Base-by-base conservation (phyloP, 2,797 vertebrate genomes). In the Channallabes apus region DNA sequence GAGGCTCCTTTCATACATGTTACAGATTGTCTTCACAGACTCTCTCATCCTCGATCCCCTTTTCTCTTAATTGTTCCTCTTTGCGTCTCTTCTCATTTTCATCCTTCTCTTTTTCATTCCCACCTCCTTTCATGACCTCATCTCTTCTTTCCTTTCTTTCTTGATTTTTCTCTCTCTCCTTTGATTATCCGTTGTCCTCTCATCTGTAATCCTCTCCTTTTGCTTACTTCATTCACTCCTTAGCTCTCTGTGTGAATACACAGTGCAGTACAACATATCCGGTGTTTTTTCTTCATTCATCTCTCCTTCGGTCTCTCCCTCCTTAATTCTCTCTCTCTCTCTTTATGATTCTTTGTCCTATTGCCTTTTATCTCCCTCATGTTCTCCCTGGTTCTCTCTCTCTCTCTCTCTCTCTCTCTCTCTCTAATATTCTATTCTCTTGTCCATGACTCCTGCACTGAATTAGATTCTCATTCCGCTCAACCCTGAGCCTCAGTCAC, bases 361-460 rank as follows among this genome's bases (percentile, higher is more conserved):
- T 38, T 29, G 9, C 29, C 64, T 29, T 3, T 24, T 12, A 17
- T 9, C 7, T 5, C 7, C 20, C 7, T 35, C 29, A 4, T 0
- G 1, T 8, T 24, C 59, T 35, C 65, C 7, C 5, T 4, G 2
- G 15, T 20, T 68, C 68, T 14, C 20, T n/a, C 68, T 41, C 35
- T 41, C 38, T 51, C 38, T 72, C 41, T 38, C 4, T 51, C 18
- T 35, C 46, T 17, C 6, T 7, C 54, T 15, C 51, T 58, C 8
- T 68, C 15, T 68, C 5, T 73, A 73, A 51, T 51, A 24, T 54
- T 27, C 14, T 54, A 46, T 72, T 38, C 32, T 38, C 18, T 17
- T 72, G 20, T 12, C 68, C 87, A 72, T 51, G 75, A 41, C 68
- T 65, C 41, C 78, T 80, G 84, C 56, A 64, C 75, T 80, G 18